These are phyloP conservation scores for Neolamprologus cancellatus DNA, from an alignment of 2,113 vertebrate species.

Conservation along the genomic window DNA sequence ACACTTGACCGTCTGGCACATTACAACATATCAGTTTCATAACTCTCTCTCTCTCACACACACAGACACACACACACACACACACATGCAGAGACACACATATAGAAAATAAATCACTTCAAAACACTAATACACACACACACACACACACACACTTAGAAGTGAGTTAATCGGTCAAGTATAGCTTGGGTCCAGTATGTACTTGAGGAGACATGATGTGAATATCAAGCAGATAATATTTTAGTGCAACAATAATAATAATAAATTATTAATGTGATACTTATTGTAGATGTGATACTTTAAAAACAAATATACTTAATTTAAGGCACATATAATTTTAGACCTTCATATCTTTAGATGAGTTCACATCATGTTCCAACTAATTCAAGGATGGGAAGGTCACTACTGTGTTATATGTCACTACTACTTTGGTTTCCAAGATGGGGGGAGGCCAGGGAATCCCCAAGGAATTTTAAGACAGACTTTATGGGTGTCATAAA, in stretches of 20 bases:
- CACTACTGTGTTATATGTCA: not conserved
- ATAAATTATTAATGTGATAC: accelerated
- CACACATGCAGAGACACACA: not conserved
- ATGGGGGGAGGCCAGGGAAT: not conserved
- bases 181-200: not conserved
- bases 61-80: not conserved
- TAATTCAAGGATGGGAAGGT: accelerated
- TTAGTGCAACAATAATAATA: not conserved
- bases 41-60: not conserved
- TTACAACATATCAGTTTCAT: not conserved
- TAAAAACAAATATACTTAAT: not conserved
- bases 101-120: not conserved
- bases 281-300: not conserved
- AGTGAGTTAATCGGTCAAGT: not conserved
- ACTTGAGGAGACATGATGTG: not conserved
- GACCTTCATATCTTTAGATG: not conserved
- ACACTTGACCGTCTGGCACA: not conserved
- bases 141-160: not conserved
- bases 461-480: not conserved
- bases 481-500: not conserved
- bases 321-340: not conserved
- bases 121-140: not conserved
- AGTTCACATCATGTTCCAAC: not conserved
- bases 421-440: not conserved
- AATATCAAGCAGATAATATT: not conserved